Conservation (phyloP, 2,888 invertebrate genomes). For the Meteorus cinctellus region DNA sequence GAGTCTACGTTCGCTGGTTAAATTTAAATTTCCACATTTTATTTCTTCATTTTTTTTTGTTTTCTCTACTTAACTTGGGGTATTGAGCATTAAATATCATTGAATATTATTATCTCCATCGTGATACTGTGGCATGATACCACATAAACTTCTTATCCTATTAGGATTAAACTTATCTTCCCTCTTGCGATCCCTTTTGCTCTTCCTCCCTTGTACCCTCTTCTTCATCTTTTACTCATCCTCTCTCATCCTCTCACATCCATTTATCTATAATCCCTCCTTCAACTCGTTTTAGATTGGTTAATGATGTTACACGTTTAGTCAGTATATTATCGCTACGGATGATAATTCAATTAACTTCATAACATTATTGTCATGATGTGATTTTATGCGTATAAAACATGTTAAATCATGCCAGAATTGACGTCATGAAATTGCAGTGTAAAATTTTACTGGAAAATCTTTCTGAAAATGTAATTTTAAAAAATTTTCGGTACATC, state of each 20-base stretch:
- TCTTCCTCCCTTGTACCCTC: neutral
- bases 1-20: neutral
- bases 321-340: constrained; percentile 51
- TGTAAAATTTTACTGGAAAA: too few relatives aligned
- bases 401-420: too few relatives aligned
- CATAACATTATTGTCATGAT: constrained; percentile 51
- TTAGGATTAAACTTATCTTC: constrained; percentile 32
- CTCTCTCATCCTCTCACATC: neutral
- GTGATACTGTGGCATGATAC: constrained; percentile 15
- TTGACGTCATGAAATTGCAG: too few relatives aligned
- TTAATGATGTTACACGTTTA: constrained; percentile 52
- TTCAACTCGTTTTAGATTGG: constrained; percentile 1
- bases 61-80: neutral
- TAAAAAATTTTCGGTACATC: too few relatives aligned
- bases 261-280: neutral
- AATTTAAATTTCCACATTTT: constrained; percentile 11
- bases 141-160: constrained; percentile 30
- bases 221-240: constrained; percentile 3
- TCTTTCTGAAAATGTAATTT: too few relatives aligned
- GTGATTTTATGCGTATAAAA: constrained; percentile 16
- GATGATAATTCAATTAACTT: constrained; percentile 59
- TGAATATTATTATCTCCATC: constrained; percentile 10
- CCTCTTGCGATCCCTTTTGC: neutral
- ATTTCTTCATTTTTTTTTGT: neutral
- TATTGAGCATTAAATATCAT: constrained; percentile 8